Percentiles rank a stretch among this genome's conserved stretches.
Conservation (phyloP, 2,797 vertebrate species). For the Paramormyrops hopkinsi region DNA sequence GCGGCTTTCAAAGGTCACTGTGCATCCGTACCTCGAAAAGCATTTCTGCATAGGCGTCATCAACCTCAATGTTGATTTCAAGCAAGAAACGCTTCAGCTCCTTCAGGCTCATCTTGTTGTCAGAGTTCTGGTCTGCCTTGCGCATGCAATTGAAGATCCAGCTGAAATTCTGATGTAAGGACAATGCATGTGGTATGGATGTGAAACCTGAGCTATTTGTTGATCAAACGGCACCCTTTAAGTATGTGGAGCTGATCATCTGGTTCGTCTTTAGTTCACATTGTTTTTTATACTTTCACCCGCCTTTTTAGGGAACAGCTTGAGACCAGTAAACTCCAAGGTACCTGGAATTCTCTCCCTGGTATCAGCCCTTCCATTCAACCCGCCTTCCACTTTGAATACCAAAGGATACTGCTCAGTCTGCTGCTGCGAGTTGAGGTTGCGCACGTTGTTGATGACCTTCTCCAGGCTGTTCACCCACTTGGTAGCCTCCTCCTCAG, state of each 20-base stretch:
- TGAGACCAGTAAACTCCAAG: background rate
- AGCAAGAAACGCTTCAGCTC: constrained; percentile 84
- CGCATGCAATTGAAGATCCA: constrained; percentile 87
- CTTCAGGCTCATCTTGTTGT: constrained; percentile 79
- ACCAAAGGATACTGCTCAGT: constrained; percentile 91
- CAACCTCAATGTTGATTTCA: constrained; percentile 80
- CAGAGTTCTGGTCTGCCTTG: constrained; percentile 89
- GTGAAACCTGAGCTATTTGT: background rate
- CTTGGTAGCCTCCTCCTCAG: constrained; percentile 72
- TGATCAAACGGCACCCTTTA: background rate
- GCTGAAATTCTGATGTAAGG: constrained; percentile 70
- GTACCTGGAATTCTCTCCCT: background rate
- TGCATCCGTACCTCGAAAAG: constrained; percentile 75
- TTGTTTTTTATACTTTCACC: background rate
- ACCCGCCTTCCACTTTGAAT: background rate
- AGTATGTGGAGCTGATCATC: background rate
- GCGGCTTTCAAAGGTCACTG: background rate
- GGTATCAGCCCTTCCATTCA: background rate
- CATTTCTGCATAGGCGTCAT: constrained; percentile 72
- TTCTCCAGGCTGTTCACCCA: constrained; percentile 82
- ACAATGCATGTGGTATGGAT: constrained; percentile 4
- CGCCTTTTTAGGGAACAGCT: background rate
- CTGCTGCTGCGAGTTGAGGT: constrained; percentile 71
- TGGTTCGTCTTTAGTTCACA: background rate
- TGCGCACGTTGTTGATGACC: constrained; percentile 61